A percentile compares a stretch with the other conserved stretches of the same genome.
Evolutionary conservation across 2,888 invertebrate genomes (phyloP).

Genomic region (Ligdia adustata): DNA sequence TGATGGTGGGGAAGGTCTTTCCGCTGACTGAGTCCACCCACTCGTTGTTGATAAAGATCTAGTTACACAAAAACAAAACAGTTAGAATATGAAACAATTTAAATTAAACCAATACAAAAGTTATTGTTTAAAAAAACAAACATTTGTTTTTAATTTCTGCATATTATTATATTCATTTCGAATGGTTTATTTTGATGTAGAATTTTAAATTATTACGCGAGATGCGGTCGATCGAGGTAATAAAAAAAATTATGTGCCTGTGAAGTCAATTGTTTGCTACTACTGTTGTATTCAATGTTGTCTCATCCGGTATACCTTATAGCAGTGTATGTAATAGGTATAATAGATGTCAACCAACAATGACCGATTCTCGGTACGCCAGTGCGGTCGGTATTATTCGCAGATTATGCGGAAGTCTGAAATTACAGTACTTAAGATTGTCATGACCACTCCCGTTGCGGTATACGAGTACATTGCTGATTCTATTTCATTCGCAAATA

Average conservation of each 20-base stretch:
- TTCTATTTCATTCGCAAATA: no score
- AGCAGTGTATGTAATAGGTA: no score
- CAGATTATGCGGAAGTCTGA: constrained; percentile 42
- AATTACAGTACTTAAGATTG: constrained; percentile 39
- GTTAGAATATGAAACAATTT: not conserved
- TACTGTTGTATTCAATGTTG: no score
- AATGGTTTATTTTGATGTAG: constrained; percentile 9
- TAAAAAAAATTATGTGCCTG: no score
- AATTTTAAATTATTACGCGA: no score
- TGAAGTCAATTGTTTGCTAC: no score
- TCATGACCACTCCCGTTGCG: no score
- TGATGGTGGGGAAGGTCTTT: constrained; percentile 93
- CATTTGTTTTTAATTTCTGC: not conserved
- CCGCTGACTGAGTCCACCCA: constrained; percentile 92
- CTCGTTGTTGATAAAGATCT: constrained; percentile 93
- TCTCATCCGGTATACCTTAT: no score
- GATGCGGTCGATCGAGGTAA: no score
- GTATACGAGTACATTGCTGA: not conserved
- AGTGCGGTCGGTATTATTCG: constrained; percentile 7
- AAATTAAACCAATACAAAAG: no score
- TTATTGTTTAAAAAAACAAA: no score
- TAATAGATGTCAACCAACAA: constrained; percentile 14
- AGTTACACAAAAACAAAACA: not conserved
- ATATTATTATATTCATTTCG: not conserved
- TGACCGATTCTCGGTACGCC: constrained; percentile 8